Evolutionary conservation across 64 coral and sea anemone genomes (phyloP), one percentile per base, ranked within the genome.

Genomic region (Montipora sp.): DNA sequence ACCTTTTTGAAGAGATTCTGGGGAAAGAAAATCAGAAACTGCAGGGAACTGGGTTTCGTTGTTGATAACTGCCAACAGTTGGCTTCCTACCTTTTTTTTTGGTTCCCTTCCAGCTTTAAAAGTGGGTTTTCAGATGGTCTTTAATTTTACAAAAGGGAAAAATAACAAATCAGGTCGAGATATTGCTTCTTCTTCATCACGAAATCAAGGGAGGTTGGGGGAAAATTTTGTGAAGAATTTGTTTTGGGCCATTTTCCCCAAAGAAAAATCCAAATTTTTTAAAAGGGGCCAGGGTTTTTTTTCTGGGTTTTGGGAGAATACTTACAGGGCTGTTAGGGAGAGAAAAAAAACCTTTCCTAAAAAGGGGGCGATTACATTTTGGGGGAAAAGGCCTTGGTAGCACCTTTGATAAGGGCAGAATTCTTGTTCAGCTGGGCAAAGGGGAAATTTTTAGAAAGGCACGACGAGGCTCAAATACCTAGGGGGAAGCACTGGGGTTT

Each of bases 171-270:
- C 50, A 79, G 78, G 59, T 87, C 59, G 75, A 87, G 75, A 93
- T 93, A 43, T 87, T 93, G 91, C 87, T 83, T 44, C 75, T 93
- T 14, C 91, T 71, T 78, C 60, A 75, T 73, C 61, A 87, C n/a
- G 91, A 93, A 93, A 79, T 55, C 81, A 46, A 78, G 91, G 55
- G 87, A 93, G 55, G 75, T 68, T 46, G 91, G 91, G 0, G n/a
- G n/a, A n/a, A n/a, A 1, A 44, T 7, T 5, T 10, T 19, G 3
- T 15, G 1, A 4, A 16, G 5, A 87, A 15, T 75, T 51, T 36
- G 75, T 85, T 47, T 2, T 44, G 45, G 3, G 83, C 83, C 1
- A 93, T 72, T 14, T 63, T 51, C 5, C 73, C 78, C 44, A 59
- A 93, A 3, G 8, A 58, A 23, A 48, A 57, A 12, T 3, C 12